Conservation (phyloP, 23 tunicate genomes). For the Ascidia mentula region DNA sequence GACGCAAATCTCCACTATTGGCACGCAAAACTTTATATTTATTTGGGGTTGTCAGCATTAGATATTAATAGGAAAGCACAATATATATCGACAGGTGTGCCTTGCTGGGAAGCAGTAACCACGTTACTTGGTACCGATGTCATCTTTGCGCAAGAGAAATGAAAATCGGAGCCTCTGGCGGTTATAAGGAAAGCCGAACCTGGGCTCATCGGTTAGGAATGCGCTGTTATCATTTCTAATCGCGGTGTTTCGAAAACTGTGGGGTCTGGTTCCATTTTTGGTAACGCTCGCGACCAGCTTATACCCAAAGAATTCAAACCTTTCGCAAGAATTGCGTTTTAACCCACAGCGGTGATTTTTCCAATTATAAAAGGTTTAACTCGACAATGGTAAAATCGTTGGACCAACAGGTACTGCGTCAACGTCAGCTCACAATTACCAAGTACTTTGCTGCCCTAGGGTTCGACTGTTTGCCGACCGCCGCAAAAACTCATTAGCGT, state of each 20-base stretch:
- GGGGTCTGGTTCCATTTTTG: neutral
- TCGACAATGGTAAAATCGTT: no score
- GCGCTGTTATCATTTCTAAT: neutral
- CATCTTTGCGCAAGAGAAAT: neutral
- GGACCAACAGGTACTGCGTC: neutral
- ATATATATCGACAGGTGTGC: neutral
- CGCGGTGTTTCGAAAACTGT: neutral
- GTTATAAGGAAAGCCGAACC: neutral
- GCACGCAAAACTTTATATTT: no score
- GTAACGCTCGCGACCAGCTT: no score
- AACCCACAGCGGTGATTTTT: no score
- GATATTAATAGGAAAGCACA: neutral
- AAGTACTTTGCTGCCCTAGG: conserved; percentile 1
- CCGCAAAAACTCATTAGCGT: conserved; percentile 1
- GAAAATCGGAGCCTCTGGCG: conserved; percentile 2
- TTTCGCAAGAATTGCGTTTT: no score
- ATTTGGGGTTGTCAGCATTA: neutral
- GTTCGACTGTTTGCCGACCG: neutral
- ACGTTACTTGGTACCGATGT: no score
- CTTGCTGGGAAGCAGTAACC: no score
- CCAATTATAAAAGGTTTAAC: no score
- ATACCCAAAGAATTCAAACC: no score
- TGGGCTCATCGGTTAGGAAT: conserved; percentile 1
- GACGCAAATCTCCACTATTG: no score
- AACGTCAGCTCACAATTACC: neutral